phyloP scores from a whole-genome alignment of 2,797 vertebrate species.

The Coendou prehensilis region DNA sequence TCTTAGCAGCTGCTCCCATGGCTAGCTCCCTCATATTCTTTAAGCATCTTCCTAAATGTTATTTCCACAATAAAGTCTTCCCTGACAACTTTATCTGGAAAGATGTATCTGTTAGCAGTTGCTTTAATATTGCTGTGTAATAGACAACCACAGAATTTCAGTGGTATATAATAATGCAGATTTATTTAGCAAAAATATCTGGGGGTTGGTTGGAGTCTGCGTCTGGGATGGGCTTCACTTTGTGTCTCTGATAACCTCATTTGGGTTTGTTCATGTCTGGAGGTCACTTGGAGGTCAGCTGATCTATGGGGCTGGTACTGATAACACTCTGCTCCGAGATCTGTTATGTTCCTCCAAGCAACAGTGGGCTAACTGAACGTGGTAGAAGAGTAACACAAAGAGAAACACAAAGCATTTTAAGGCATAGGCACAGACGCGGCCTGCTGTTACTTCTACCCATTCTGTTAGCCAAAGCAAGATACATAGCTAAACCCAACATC shows the following conservation, averaged over 20 bases:
- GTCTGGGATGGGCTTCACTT: background rate
- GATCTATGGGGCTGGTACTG: background rate
- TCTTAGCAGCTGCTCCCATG: background rate
- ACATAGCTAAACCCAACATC: background rate
- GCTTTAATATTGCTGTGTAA: background rate
- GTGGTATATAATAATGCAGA: background rate
- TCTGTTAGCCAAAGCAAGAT: conserved; percentile 9
- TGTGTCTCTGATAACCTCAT: background rate
- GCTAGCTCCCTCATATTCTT: background rate
- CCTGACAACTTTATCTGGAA: background rate
- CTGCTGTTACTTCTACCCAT: background rate
- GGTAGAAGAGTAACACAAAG: background rate
- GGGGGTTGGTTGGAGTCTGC: background rate
- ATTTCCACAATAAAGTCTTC: background rate
- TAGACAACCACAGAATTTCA: background rate
- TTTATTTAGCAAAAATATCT: background rate
- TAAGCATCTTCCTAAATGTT: background rate
- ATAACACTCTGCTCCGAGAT: background rate
- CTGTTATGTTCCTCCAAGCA: background rate
- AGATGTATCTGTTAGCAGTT: background rate
- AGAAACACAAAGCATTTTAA: background rate
- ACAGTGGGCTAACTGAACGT: background rate
- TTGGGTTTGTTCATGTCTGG: background rate
- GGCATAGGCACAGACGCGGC: background rate
- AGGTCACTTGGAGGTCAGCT: conserved; percentile 15